Conservation (phyloP, 2,888 invertebrate species). For the Peribatodes rhomboidaria region DNA sequence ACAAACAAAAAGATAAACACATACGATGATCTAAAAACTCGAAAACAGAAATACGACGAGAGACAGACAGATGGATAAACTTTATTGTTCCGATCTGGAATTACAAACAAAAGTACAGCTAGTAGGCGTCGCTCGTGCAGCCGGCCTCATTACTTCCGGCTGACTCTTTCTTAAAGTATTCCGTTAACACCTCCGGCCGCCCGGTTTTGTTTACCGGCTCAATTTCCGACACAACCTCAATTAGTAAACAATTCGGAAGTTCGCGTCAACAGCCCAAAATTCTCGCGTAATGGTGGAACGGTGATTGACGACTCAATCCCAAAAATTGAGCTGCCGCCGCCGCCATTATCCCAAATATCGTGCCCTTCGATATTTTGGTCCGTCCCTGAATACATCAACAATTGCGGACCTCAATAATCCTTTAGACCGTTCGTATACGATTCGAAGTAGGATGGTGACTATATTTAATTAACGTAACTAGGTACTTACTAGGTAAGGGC, state of each 20-base stretch:
- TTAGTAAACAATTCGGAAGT: slow-evolving; percentile 18
- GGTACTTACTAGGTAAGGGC: no score
- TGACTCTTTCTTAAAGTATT: slow-evolving; percentile 6
- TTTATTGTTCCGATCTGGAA: no score
- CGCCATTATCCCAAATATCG: slow-evolving; percentile 14
- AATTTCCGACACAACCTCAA: slow-evolving; percentile 13
- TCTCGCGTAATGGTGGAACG: slow-evolving; percentile 16
- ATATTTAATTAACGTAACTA: no score
- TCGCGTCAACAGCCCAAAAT: slow-evolving; percentile 9
- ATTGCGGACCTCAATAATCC: neutral
- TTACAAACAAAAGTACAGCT: no score
- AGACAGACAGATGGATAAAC: no score
- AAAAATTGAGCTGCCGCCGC: slow-evolving; percentile 17
- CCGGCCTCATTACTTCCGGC: neutral
- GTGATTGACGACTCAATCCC: slow-evolving; percentile 16
- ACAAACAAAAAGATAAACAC: no score
- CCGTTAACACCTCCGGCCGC: slow-evolving; percentile 3
- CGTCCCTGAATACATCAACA: neutral
- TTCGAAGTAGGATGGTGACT: neutral
- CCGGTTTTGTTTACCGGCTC: slow-evolving; percentile 10
- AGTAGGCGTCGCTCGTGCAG: neutral
- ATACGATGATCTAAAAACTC: no score
- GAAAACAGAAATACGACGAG: no score
- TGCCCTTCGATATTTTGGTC: slow-evolving; percentile 6
- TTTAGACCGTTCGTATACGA: neutral